These are phyloP conservation scores for Glaucidium brasilianum DNA, from an alignment of 2,113 vertebrate species.

Conservation along the genomic window DNA sequence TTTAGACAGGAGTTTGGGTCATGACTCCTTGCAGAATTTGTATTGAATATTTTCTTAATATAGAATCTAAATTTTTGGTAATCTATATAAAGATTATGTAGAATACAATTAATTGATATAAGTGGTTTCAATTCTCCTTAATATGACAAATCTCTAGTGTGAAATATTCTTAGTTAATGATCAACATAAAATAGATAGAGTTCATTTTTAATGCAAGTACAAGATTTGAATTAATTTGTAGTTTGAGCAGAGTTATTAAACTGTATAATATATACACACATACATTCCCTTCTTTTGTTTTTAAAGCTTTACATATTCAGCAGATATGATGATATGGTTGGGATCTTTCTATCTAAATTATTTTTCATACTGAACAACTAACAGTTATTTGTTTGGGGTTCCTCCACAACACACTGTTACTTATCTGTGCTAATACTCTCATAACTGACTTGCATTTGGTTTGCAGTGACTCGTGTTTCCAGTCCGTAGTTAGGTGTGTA, in stretches of 20 bases:
- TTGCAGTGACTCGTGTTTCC: not conserved
- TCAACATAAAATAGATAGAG: constrained; percentile 87
- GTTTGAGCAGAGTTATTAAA: constrained; percentile 76
- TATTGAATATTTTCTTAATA: constrained; percentile 77
- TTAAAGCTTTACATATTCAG: not conserved
- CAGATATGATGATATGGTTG: not conserved
- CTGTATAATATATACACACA: constrained; percentile 46
- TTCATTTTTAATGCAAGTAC: constrained; percentile 87
- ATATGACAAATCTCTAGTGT: constrained; percentile 87
- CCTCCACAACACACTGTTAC: not conserved
- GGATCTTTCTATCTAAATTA: not conserved
- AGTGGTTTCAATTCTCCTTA: constrained; percentile 85
- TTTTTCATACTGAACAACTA: not conserved
- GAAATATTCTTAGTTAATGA: constrained; percentile 88
- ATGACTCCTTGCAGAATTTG: constrained; percentile 57
- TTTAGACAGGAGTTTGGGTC: constrained; percentile 43
- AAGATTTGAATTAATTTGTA: constrained; percentile 86
- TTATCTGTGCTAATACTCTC: not conserved
- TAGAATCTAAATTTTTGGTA: constrained; percentile 78
- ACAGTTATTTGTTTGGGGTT: not conserved
- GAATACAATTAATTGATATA: constrained; percentile 86
- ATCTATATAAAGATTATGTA: constrained; percentile 83
- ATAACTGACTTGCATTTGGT: not conserved
- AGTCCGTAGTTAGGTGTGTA: not conserved
- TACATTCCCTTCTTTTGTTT: constrained; percentile 36